Conservation (phyloP, 2,113 vertebrate genomes). For the Amphiprion ocellaris region DNA sequence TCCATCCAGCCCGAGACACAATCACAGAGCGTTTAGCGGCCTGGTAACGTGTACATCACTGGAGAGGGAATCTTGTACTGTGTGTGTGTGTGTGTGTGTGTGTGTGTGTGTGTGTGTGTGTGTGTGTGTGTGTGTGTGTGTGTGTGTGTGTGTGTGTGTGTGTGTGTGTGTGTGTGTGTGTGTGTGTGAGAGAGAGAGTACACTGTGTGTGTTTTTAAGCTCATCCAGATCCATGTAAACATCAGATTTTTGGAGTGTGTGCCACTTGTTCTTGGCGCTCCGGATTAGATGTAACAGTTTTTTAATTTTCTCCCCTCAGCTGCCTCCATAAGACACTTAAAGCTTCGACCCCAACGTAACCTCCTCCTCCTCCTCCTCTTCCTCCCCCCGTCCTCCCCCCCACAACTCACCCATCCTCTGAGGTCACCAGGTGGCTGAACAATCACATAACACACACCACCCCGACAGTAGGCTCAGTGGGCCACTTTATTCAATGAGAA, state of each 20-base stretch:
- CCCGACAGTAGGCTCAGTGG: conserved; percentile 63
- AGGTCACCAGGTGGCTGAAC: conserved; percentile 68
- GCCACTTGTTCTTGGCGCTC: conserved; percentile 75
- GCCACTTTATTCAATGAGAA: conserved; percentile 76
- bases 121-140: conserved; percentile 22
- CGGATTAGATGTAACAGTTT: conserved; percentile 79
- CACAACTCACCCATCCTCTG: conserved; percentile 38
- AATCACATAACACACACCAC: conserved; percentile 63
- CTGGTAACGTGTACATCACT: conserved; percentile 31
- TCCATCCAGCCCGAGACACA: conserved; percentile 53
- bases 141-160: conserved; percentile 26
- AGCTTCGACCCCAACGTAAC: background rate
- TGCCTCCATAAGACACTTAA: conserved; percentile 68
- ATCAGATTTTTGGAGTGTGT: conserved; percentile 75
- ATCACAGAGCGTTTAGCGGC: conserved; percentile 58
- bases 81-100: conserved; percentile 40
- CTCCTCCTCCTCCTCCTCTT: background rate
- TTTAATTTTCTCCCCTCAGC: conserved; percentile 79
- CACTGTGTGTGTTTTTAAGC: conserved; percentile 58
- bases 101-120: conserved; percentile 44
- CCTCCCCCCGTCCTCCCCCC: background rate
- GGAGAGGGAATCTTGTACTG: background rate
- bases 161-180: conserved; percentile 37
- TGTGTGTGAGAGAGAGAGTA: conserved; percentile 38
- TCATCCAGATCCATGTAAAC: conserved; percentile 71